These are phyloP conservation scores for Amazonetta brasiliensis DNA, from an alignment of 2,797 vertebrate genomes.

Conservation along the genomic window DNA sequence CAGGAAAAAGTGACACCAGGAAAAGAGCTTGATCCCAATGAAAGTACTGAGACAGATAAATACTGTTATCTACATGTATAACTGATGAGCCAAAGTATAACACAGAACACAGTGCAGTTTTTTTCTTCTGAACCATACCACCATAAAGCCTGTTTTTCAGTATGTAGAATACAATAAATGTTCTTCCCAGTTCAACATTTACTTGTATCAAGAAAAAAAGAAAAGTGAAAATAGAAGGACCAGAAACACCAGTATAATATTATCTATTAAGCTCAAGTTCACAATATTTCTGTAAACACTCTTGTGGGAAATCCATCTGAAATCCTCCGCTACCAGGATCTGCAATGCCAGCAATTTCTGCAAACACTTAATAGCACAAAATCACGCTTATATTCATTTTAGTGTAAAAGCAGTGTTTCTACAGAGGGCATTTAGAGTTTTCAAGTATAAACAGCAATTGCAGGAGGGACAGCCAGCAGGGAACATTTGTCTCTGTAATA, in stretches of 20 bases:
- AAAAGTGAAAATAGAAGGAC: background rate
- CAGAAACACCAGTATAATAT: background rate
- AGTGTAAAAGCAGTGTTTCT: background rate
- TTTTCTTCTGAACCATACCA: background rate
- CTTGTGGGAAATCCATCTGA: background rate
- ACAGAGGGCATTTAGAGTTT: background rate
- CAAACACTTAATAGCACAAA: background rate
- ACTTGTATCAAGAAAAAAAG: background rate
- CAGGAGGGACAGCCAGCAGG: rapidly evolving
- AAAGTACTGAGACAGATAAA: background rate
- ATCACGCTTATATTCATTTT: background rate
- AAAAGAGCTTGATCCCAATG: background rate
- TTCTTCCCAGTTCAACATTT: background rate
- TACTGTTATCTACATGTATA: background rate
- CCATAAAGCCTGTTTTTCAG: background rate
- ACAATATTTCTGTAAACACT: background rate
- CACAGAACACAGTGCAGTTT: background rate
- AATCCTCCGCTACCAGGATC: background rate
- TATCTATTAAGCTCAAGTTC: background rate
- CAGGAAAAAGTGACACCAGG: background rate
- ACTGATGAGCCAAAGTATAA: background rate
- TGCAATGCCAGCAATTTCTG: background rate
- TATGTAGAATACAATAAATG: background rate
- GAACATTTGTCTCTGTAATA: background rate
- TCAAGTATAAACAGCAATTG: background rate